phyloP scores from a whole-genome alignment of 2,113 vertebrate genomes.

The Malurus alboscapulatus region DNA sequence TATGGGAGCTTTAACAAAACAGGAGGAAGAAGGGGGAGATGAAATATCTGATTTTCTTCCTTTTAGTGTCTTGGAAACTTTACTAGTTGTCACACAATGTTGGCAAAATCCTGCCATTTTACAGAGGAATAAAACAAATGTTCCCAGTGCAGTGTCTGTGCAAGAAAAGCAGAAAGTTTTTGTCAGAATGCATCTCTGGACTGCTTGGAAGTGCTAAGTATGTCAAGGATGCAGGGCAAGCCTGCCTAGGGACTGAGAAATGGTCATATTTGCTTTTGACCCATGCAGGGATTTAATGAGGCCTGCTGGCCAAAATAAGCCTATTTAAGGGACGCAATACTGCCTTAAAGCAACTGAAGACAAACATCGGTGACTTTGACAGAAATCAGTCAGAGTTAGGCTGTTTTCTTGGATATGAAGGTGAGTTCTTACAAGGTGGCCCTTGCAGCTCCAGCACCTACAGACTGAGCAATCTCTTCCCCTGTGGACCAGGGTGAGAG shows the following conservation, averaged over 20 bases:
- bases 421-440: neutral
- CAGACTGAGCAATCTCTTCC: neutral
- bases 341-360: neutral
- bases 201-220: neutral
- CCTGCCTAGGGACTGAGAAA: neutral
- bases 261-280: neutral
- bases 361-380: neutral
- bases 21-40: neutral
- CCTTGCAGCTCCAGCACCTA: neutral
- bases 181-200: neutral
- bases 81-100: neutral
- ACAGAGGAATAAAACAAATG: neutral
- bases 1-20: neutral
- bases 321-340: neutral
- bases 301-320: neutral
- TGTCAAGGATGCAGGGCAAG: neutral
- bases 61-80: neutral
- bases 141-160: neutral
- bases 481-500: neutral
- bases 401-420: neutral
- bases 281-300: neutral
- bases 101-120: neutral
- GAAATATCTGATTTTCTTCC: neutral
- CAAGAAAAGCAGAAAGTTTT: neutral
- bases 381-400: neutral